Evolutionary conservation across 2,797 vertebrate genomes (phyloP).

Genomic region (Erpetoichthys calabaricus): DNA sequence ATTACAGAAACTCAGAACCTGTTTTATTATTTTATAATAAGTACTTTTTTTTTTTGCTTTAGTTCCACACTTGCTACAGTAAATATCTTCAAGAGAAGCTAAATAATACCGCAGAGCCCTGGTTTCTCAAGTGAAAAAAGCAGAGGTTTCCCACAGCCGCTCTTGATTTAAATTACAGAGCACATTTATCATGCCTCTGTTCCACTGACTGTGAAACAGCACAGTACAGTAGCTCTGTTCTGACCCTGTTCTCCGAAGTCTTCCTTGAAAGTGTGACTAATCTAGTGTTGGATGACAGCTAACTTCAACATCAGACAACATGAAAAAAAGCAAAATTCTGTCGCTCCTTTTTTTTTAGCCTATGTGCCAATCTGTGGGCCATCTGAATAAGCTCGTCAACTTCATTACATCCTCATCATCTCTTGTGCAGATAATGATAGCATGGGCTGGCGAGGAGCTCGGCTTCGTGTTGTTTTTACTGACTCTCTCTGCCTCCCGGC

Average conservation of each 20-base stretch:
- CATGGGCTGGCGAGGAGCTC: conserved; percentile 57
- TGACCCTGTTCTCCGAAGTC: conserved; percentile 59
- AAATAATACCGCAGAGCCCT: conserved; percentile 31
- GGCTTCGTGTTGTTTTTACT: conserved; percentile 68
- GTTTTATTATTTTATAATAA: too few species aligned
- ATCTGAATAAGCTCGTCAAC: conserved; percentile 73
- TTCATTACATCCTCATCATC: conserved; percentile 72
- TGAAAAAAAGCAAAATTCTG: conserved; percentile 34
- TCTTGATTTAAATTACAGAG: conserved; percentile 75
- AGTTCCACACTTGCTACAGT: too few species aligned
- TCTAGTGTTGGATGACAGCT: conserved; percentile 65
- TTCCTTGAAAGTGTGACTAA: conserved; percentile 69
- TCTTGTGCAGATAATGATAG: conserved; percentile 74
- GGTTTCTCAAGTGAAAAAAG: conserved; percentile 66
- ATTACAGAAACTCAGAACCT: too few species aligned
- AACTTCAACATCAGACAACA: conserved; percentile 67
- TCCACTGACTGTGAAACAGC: conserved; percentile 67
- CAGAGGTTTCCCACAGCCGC: conserved; percentile 65
- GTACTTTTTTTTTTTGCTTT: too few species aligned
- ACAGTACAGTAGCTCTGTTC: conserved; percentile 66
- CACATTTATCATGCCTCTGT: conserved; percentile 64
- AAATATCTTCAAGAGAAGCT: too few species aligned
- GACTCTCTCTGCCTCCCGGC: conserved; percentile 66
- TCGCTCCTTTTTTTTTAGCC: conserved; percentile 70
- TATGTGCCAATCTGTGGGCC: conserved; percentile 59